Evolutionary conservation across 1,140 invertebrate species (phyloP).

Genomic region (Cyrtorhinus lividipennis): DNA sequence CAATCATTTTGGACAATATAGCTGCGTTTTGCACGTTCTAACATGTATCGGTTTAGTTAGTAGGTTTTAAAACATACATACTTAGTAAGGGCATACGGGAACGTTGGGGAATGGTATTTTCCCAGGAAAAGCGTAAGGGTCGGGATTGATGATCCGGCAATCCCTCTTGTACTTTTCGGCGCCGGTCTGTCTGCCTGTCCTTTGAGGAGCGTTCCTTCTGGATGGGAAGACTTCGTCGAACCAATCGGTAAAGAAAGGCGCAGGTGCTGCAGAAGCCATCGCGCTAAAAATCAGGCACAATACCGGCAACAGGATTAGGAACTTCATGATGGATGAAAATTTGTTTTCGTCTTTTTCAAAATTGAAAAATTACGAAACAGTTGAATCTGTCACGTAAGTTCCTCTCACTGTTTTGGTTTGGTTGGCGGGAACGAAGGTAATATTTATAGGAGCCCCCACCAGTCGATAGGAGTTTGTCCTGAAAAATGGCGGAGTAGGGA

Average conservation of each 20-base stretch:
- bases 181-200: background rate
- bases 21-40: no score
- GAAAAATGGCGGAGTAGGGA: background rate
- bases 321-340: constrained; percentile 20
- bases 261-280: constrained; percentile 19
- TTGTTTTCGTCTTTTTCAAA: background rate
- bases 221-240: constrained; percentile 13
- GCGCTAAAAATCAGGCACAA: constrained; percentile 9
- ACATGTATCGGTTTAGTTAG: no score
- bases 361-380: background rate
- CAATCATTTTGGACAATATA: no score
- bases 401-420: background rate
- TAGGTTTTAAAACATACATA: no score
- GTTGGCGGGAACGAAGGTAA: background rate
- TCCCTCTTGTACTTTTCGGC: constrained; percentile 25
- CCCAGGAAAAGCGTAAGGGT: constrained; percentile 29
- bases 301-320: constrained; percentile 29
- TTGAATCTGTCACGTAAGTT: background rate
- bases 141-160: constrained; percentile 28
- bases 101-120: constrained; percentile 26
- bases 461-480: background rate
- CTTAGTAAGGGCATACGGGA: constrained; percentile 28
- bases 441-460: constrained; percentile 3
- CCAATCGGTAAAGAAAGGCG: constrained; percentile 18
- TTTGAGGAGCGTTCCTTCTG: background rate